Evolutionary conservation across 2,888 invertebrate genomes (phyloP).

Genomic region (Eremobia ochroleuca): DNA sequence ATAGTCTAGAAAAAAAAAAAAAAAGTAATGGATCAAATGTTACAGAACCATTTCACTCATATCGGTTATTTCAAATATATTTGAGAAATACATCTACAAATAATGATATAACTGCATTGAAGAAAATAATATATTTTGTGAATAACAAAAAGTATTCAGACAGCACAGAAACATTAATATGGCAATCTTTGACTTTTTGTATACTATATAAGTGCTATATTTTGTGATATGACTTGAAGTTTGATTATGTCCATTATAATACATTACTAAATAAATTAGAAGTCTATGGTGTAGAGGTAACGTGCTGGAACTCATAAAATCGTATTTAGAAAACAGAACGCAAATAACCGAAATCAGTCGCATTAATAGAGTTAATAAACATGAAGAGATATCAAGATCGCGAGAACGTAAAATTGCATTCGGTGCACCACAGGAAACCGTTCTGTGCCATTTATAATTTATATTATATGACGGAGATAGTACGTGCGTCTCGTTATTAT

Average conservation of each 20-base stretch:
- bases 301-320: not conserved
- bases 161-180: not conserved
- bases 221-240: not conserved
- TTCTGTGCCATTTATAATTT: no score
- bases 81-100: slow-evolving; percentile 2
- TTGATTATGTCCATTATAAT: slow-evolving; percentile 8
- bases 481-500: no score
- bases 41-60: not conserved
- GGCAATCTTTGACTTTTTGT: not conserved
- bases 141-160: not conserved
- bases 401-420: no score
- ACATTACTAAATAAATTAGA: not conserved
- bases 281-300: slow-evolving; percentile 1
- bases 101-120: not conserved
- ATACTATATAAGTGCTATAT: not conserved
- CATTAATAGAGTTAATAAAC: not conserved
- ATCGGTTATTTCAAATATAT: not conserved
- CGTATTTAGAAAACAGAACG: slow-evolving; percentile 6
- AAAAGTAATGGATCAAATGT: not conserved
- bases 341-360: slow-evolving; percentile 1
- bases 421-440: no score
- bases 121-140: not conserved
- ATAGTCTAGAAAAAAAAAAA: no score
- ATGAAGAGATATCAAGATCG: not conserved
- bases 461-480: no score